phyloP scores from a whole-genome alignment of 2,113 vertebrate genomes.

The Myiozetetes cayanensis region DNA sequence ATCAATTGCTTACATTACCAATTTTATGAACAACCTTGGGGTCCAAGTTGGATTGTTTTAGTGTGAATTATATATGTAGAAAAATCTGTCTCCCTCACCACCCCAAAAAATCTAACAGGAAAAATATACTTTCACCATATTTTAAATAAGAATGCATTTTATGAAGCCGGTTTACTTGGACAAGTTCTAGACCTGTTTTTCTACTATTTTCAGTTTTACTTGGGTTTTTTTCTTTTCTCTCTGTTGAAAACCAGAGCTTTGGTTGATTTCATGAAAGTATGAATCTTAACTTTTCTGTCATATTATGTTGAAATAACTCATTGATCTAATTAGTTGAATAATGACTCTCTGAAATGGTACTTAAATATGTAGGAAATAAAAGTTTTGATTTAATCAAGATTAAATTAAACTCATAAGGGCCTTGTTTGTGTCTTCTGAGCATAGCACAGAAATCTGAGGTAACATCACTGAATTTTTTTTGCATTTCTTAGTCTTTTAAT shows the following conservation, averaged over 20 bases:
- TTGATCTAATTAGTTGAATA: background rate
- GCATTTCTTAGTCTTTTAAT: background rate
- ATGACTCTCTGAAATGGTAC: background rate
- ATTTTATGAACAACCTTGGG: background rate
- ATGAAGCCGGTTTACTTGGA: background rate
- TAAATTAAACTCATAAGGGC: background rate
- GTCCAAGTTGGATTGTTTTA: background rate
- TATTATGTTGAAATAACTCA: background rate
- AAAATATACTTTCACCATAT: background rate
- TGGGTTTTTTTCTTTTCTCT: background rate
- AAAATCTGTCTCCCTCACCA: accelerated
- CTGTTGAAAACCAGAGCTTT: background rate
- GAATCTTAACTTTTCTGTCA: background rate
- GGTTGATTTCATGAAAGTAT: background rate
- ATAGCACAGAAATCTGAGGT: background rate
- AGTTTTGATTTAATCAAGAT: background rate
- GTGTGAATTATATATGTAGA: background rate
- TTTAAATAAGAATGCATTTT: background rate
- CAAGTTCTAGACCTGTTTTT: background rate
- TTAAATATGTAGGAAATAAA: background rate
- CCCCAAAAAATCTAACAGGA: background rate
- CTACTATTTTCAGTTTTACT: background rate
- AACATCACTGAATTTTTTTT: background rate
- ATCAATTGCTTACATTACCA: background rate
- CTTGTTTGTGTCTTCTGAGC: background rate